Base-by-base conservation (phyloP, 2,888 invertebrate genomes). In the Pseudococcus viburni region DNA sequence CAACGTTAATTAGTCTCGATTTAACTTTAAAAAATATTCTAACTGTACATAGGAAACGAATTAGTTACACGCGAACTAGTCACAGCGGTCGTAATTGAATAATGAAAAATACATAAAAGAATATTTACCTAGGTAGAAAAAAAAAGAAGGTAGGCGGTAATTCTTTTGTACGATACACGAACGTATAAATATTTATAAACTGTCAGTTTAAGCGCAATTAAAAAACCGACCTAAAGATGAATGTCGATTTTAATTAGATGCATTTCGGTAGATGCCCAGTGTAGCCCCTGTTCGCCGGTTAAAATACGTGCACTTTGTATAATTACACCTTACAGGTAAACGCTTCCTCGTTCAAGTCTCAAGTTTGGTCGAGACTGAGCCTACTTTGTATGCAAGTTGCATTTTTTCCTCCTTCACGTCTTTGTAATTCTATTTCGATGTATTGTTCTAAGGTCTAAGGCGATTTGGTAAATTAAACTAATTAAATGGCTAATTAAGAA, bases 161-260 rank as follows among this genome's bases (percentile, higher is more conserved):
- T 80, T 80, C 80, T 80, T 80, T 80, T 46, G 46, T 80, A 80
- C 17, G n/a, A 19, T n/a, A 73, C 80, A 42, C 39, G 80, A 80
- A 80, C 4, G 33, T 42, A 80, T 80, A 80, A 80, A 80, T 80
- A 80, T 80, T 80, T 80, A 80, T 80, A 42, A 80, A 80, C 80
- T 80, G 80, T 80, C 80, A 80, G 80, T 46, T 80, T 80, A 42
- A 80, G 80, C 80, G 80, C 80, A 80, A 80, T 80, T 80, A 80
- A 80, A 73, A 80, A 42, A 33, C 42, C 42, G 42, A 80, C 80
- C 42, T 8, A 80, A 80, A 80, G 80, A 80, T 80, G 80, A 80
- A 80, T 80, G 80, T 80, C 80, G 80, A 80, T 80, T 80, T 80
- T 80, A 80, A 80, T 80, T 80, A 80, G 80, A 80, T 80, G 80